A percentile compares a stretch with the other conserved stretches of the same genome.
Evolutionary conservation across 1,140 invertebrate species (phyloP).

Genomic region (Cydia strobilella): DNA sequence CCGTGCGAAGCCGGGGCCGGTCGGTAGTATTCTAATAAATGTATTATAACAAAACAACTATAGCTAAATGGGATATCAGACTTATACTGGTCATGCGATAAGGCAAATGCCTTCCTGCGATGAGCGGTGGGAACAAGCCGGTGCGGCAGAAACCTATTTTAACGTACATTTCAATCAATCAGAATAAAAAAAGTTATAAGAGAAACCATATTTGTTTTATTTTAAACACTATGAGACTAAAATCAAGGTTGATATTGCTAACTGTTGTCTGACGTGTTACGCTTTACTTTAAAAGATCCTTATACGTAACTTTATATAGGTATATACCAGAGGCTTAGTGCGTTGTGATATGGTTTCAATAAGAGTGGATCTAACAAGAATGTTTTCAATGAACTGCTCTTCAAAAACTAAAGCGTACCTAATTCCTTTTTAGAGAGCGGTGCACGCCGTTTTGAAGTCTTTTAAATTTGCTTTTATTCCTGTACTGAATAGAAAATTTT

Average conservation of each 20-base stretch:
- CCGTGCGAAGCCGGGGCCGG: too few species aligned
- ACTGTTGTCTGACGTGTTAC: not conserved
- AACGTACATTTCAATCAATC: slow-evolving; percentile 1
- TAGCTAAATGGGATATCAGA: too few species aligned
- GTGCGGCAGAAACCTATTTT: not conserved
- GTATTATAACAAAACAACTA: too few species aligned
- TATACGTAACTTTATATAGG: not conserved
- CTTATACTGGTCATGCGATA: not conserved
- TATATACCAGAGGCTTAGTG: not conserved
- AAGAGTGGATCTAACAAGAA: not conserved
- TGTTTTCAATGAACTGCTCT: not conserved
- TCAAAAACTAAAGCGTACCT: not conserved
- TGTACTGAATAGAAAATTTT: not conserved
- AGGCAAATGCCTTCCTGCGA: not conserved
- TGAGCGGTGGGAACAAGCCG: not conserved
- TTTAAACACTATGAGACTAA: not conserved
- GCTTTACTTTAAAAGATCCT: not conserved
- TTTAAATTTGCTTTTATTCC: not conserved
- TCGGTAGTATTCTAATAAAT: too few species aligned
- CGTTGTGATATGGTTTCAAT: not conserved
- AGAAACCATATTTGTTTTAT: not conserved
- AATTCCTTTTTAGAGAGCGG: not conserved
- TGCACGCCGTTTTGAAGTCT: not conserved
- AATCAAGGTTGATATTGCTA: not conserved
- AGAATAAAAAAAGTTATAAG: not conserved